Base-by-base conservation (phyloP, 2,888 invertebrate species). In the Rutpela maculata region DNA sequence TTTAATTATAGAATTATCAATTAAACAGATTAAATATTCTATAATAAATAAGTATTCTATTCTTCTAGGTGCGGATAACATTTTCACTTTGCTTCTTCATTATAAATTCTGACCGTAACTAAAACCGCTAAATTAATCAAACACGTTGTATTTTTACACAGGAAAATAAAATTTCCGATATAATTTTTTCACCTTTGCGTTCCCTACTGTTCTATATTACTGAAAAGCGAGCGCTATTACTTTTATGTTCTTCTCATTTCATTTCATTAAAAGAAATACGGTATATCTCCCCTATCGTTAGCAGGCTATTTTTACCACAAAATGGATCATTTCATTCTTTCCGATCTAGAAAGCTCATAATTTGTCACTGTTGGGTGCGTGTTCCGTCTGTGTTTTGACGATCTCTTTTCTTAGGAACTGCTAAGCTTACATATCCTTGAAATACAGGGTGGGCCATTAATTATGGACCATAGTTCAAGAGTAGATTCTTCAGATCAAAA, bases 361-460 rank as follows among this genome's bases (percentile, higher is more conserved):
- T 78, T 75, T 78, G 78, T 78, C 75, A 75, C 75, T 69, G 69
- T 31, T 55, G 63, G 60, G 75, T 76, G 71, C 76, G 78, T 78
- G 78, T 62, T 75, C 31, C 66, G 72, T 18, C 59, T 60, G 35
- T 75, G 63, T 78, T 75, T 75, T 65, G 78, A 73, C 69, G 72
- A 68, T 75, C 26, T 72, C 19, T 38, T 60, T 60, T n/a, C 60
- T 43, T 50, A 62, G 59, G 19, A 31, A 59, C 59, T 38, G 38
- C 63, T 38, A 18, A 17, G 31, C 18, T 31, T n/a, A 62, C 5
- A 35, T 35, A 35, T 35, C 35, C 65, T 1, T 18, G 18, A 65
- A 17, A 65, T 19, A 26, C 22, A 26, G 22, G 22, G 22, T 26
- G n/a, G n/a, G n/a, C n/a, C n/a, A n/a, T n/a, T n/a, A n/a, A n/a